Base-by-base conservation (phyloP, 92 coral and sea anemone genomes). In the Siderastrea radians region DNA sequence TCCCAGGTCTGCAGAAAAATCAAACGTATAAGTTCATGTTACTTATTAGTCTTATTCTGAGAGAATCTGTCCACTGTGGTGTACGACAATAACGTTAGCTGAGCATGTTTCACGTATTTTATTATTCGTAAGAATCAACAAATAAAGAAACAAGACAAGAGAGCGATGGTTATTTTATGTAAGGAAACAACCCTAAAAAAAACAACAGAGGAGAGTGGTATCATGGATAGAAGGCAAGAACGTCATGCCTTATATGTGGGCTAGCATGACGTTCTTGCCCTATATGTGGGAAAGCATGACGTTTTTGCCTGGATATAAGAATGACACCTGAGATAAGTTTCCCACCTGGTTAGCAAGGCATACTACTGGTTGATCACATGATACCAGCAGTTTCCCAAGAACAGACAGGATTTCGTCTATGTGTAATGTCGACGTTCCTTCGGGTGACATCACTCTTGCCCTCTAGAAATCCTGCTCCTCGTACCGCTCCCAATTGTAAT, bases 401-500 rank as follows among this genome's bases (percentile, higher is more conserved):
- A 67, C 72, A 11, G 72, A 10, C 1, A 67, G 47, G 3, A 67
- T 12, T 67, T 67, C 72, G 12, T 67, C 72, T n/a, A 67, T 67
- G 11, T 67, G 48, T 44, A 67, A 44, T 38, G 72, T 67, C 5
- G 1, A 67, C 7, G 6, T 2, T 62, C 93, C 93, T 13, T 10
- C 51, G 46, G 47, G 91, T 78, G 7, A 87, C 72, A 2, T 82
- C 88, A 48, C 55, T 51, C 55, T 84, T 63, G 54, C 88, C 62
- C 4, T 84, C 88, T 9, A 91, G 78, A 19, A 87, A 48, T 51
- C 94, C 91, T 12, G 91, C 86, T 13, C 94, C 94, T 6, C 91
- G 86, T 69, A 91, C 88, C 6, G 94, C 82, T 74, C 94, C 94
- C 88, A 91, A 82, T n/a, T 87, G 77, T 19, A 91, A 81, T 43